phyloP scores from a whole-genome alignment of 2,797 vertebrate species.

The Carcharodon carcharias region DNA sequence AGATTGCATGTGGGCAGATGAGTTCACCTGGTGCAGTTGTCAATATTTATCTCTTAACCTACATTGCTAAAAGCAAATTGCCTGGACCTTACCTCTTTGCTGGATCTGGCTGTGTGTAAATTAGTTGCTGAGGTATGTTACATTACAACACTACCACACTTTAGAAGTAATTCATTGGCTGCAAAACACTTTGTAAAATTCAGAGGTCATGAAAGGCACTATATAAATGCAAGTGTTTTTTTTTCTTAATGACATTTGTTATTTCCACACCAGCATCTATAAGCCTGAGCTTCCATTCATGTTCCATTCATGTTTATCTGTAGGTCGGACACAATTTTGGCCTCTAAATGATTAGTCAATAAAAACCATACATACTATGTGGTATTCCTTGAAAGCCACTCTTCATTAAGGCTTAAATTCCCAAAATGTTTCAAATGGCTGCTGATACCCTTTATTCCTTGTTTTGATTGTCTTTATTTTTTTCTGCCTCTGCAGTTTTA shows the following conservation, averaged over 20 bases:
- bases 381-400: background rate
- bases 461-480: background rate
- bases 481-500: constrained; percentile 13
- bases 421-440: background rate
- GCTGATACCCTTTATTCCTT: background rate
- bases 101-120: background rate
- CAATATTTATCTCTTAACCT: background rate
- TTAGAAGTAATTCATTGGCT: no score
- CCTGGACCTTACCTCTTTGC: background rate
- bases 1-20: background rate
- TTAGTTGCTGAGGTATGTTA: background rate
- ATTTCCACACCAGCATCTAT: background rate
- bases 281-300: background rate
- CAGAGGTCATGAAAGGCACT: background rate
- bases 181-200: background rate
- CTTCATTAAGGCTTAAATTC: background rate
- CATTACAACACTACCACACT: background rate
- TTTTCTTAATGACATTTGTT: background rate
- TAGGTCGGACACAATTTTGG: background rate
- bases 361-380: background rate
- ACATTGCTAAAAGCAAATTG: background rate
- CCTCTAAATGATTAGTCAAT: background rate
- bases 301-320: background rate
- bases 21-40: background rate
- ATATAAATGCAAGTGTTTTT: background rate